These are phyloP conservation scores for Pachyseris speciosa DNA, from an alignment of 64 coral and sea anemone genomes.

Conservation along the genomic window DNA sequence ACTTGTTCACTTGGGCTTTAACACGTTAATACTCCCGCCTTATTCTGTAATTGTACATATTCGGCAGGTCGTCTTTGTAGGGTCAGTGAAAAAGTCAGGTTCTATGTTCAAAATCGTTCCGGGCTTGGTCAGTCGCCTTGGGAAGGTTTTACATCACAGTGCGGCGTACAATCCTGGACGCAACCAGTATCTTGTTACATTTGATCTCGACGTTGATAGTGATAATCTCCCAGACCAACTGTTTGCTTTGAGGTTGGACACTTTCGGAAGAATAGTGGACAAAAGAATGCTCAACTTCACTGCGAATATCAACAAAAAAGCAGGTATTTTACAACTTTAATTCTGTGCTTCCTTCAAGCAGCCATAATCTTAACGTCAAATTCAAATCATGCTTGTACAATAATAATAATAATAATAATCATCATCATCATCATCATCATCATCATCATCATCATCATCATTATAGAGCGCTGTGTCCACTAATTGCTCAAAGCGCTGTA, in stretches of 20 bases:
- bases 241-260: conserved; percentile 61
- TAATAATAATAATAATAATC: too few species aligned
- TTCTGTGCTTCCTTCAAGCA: background rate
- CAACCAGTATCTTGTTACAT: conserved; percentile 83
- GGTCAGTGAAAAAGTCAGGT: conserved; percentile 58
- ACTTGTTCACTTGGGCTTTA: too few species aligned
- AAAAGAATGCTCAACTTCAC: conserved; percentile 69
- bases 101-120: conserved; percentile 52
- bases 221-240: conserved; percentile 72
- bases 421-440: too few species aligned
- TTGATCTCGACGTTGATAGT: conserved; percentile 74
- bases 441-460: too few species aligned
- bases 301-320: conserved; percentile 26
- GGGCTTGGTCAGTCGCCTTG: background rate
- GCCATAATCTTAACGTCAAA: too few species aligned
- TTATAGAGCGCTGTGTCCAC: too few species aligned
- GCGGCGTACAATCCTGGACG: conserved; percentile 62
- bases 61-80: conserved; percentile 26
- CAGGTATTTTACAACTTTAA: background rate
- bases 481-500: too few species aligned
- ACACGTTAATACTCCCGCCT: background rate
- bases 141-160: conserved; percentile 75
- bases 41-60: background rate
- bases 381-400: too few species aligned
- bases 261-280: conserved; percentile 31